Evolutionary conservation across 2,113 vertebrate genomes (phyloP), one percentile per base, ranked within the genome.

Genomic region (Mus spicilegus): DNA sequence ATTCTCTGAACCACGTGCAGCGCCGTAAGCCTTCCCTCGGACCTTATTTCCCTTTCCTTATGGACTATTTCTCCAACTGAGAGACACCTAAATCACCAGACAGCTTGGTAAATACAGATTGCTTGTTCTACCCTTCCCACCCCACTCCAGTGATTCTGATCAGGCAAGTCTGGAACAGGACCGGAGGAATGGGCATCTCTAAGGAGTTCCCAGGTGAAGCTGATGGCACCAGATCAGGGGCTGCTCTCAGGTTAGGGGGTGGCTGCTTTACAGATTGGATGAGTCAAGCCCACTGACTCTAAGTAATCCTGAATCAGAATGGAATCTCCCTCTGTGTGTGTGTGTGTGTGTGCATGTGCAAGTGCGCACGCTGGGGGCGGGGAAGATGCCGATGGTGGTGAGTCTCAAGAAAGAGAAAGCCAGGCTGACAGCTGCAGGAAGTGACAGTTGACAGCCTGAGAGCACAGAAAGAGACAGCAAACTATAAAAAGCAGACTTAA

Each of bases 401-500:
- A 78, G 72, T 80, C 81, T 65, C 84, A 39, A 82, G 80, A 42
- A 82, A 61, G 90, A 49, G 92, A 90, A 82, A 87, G 70, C 95
- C 94, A 89, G 90, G 96, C 90, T 93, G 93, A 94, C 97, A 96
- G 96, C 96, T 95, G 97, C 65, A 94, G 97, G 97, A 97, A 97
- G 96, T 92, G 97, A 96, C 97, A 96, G 97, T 94, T 96, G 97
- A 96, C 95, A 97, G 93, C 87, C 96, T 28, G 51, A 58, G 17
- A 96, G 96, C 95, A 87, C 89, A 91, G 94, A 96, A 93, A 93
- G 95, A 96, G 96, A 94, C 95, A 94, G 95, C 91, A 93, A 96
- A 97, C 96, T 96, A 97, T 97, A 96, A 97, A 97, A 97, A 97
- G 96, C 96, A 91, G 96, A 82, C 91, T 42, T 10, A 78, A 87